phyloP scores from a whole-genome alignment of 1,140 invertebrate genomes.

The Sinella curviseta region DNA sequence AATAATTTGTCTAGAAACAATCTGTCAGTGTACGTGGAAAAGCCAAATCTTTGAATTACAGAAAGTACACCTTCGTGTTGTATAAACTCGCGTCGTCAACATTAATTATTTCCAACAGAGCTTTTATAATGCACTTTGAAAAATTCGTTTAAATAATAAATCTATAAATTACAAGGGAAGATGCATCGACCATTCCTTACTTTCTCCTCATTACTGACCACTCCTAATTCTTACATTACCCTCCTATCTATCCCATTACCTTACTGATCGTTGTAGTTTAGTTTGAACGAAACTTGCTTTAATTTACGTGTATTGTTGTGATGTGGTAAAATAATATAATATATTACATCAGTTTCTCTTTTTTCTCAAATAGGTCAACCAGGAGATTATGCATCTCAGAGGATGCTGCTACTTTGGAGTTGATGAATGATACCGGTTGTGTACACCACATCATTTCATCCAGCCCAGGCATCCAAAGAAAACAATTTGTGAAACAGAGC shows the following conservation, averaged over 20 bases:
- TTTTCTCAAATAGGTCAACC: constrained; percentile 11
- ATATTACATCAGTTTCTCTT: neutral
- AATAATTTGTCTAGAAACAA: too few species aligned
- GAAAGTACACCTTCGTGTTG: too few species aligned
- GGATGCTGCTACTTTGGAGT: constrained; percentile 20
- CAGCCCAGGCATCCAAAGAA: neutral
- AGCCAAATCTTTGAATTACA: too few species aligned
- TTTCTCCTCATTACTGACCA: neutral
- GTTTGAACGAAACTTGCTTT: neutral
- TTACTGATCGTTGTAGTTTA: neutral
- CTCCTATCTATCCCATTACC: neutral
- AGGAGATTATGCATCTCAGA: constrained; percentile 14
- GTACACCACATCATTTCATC: neutral
- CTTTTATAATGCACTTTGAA: too few species aligned
- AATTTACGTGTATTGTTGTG: neutral
- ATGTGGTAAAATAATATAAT: too few species aligned
- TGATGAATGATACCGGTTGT: neutral
- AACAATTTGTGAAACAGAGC: constrained; percentile 15
- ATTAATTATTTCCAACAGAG: too few species aligned
- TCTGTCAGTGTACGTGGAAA: too few species aligned
- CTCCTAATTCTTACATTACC: neutral
- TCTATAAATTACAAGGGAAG: too few species aligned
- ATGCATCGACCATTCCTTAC: neutral
- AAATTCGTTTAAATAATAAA: too few species aligned
- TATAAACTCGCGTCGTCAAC: too few species aligned